Base-by-base conservation (phyloP, 2,113 vertebrate species). In the Megaceryle torquata region DNA sequence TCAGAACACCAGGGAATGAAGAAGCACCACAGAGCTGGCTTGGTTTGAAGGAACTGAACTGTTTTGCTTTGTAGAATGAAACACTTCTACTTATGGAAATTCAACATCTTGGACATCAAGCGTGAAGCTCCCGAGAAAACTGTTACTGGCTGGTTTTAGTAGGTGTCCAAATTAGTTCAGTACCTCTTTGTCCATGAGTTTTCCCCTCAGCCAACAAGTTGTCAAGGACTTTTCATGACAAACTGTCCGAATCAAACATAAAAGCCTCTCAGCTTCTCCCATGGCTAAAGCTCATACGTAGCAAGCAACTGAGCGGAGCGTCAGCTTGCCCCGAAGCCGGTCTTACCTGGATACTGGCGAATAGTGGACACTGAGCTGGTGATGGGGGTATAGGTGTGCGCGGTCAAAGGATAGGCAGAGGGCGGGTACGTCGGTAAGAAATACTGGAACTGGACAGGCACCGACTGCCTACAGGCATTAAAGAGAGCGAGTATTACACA, bases 381-480 rank as follows among this genome's bases (percentile, higher is more conserved):
- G 96, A 99, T 99, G 57, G 99, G 99, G 63, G 99, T 99, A 82
- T 99, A 99, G 43, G 99, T 99, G 96, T 99, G 99, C 0, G 98
- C 98, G 28, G 99, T 98, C 98, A 99, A 91, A 10, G 99, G 99
- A 70, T 99, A 99, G 16, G 99, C 98, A 81, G 98, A 99, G 14
- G 99, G 98, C 1, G 99, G 98, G 94, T 99, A 99, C 0, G 99
- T 98, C 11, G 99, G 99, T 69, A 99, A 93, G 97, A 99, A 99
- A 97, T 99, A 99, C 93, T 99, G 99, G 98, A 99, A 99, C 97
- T 99, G 99, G 88, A 99, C 99, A 48, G 99, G 99, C 75, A 99
- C 98, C 13, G 99, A 97, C 10, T 99, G 98, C 97, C 99, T 99
- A 56, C 17, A 51, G 93, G 90, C 48, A 65, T 29, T 57, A 88